Evolutionary conservation across 2,113 vertebrate genomes (phyloP), one percentile per base, ranked within the genome.

Genomic region (Podilymbus podiceps): DNA sequence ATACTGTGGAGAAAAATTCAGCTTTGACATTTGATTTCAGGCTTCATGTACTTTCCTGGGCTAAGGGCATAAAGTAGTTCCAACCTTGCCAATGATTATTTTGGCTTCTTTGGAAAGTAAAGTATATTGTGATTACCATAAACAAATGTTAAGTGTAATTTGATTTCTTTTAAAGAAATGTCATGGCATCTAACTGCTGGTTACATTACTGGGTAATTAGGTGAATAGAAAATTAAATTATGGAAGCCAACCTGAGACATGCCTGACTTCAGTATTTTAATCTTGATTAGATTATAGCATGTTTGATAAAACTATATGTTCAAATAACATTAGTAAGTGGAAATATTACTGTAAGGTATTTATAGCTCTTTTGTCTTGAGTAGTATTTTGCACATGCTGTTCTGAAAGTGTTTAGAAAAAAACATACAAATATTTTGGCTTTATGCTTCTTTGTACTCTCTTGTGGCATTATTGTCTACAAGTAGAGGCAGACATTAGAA

Each of bases 11-110:
- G 68, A 72, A 92, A 90, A 94, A 86, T 46, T 84, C 40, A 89
- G 25, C 44, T 94, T 93, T 93, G 75, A 77, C 52, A 90, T 95
- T 95, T 95, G 92, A 78, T 96, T 95, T 94, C 40, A 90, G 64
- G 19, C 69, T 90, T 89, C 33, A 8, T 16, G 63, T 66, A 56
- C 44, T 77, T 90, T 83, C 77, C 50, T 88, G 27, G 28, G 46
- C 31, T 76, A 71, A 85, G 3, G 24, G 5, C 30, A 91, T 87
- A 81, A 95, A 82, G 31, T 73, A 63, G 30, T 93, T 94, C 27
- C 56, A 84, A 27, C 9, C 42, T 62, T 84, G 30, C 23, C 44
- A 72, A 27, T 30, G 30, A 66, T 91, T 66, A 33, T 62, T 91
- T 93, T 84, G 40, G 4, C 49, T 92, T 84, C 53, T 87, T 94